A percentile compares a stretch with the other conserved stretches of the same genome.
phyloP scores from a whole-genome alignment of 2,888 invertebrate genomes.

The Masnerella sp. region DNA sequence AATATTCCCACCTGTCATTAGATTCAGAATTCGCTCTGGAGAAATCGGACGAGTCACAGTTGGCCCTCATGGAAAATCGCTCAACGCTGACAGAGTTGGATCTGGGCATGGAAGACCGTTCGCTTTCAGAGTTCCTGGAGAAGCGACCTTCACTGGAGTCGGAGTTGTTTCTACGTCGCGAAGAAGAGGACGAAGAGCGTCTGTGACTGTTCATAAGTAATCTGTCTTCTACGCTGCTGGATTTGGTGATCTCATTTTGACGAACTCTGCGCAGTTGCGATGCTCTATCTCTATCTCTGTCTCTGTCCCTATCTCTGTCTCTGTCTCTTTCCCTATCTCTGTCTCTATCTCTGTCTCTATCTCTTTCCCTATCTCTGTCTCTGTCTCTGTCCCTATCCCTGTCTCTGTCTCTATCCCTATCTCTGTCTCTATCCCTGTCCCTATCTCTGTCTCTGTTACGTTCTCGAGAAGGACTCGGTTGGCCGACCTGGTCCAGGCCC shows the following conservation, averaged over 20 bases:
- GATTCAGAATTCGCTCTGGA: constrained; percentile 75
- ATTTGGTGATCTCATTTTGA: constrained; percentile 72
- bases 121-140: constrained; percentile 74
- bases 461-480: constrained; percentile 60
- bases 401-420: too few species aligned
- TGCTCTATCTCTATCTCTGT: constrained; percentile 64
- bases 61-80: constrained; percentile 74
- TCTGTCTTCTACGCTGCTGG: constrained; percentile 73
- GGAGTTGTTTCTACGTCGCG: constrained; percentile 69
- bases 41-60: constrained; percentile 76
- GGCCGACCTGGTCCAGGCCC: constrained; percentile 62
- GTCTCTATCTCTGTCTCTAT: too few species aligned
- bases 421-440: too few species aligned
- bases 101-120: constrained; percentile 74
- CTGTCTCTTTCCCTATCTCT: too few species aligned
- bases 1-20: constrained; percentile 71
- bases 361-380: too few species aligned
- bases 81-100: constrained; percentile 75
- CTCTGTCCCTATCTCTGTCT: too few species aligned
- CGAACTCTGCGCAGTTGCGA: constrained; percentile 64
- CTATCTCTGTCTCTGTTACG: too few species aligned
- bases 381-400: too few species aligned
- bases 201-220: constrained; percentile 68
- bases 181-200: constrained; percentile 57
- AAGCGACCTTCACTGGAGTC: constrained; percentile 72